Base-by-base conservation (phyloP, 2,113 vertebrate species). In the Brachypteracias leptosomus region DNA sequence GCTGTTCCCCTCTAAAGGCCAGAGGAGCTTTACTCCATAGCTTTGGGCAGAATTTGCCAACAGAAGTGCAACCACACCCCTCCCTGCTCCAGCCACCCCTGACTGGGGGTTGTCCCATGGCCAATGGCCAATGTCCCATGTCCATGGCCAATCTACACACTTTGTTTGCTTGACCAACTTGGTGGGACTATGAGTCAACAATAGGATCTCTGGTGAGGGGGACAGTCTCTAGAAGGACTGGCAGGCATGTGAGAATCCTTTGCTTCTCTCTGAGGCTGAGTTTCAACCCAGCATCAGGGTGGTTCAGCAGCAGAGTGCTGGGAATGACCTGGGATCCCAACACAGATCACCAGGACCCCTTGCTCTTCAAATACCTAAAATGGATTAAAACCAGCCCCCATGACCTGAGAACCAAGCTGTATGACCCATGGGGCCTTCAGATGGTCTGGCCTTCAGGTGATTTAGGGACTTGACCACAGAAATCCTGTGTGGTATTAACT, bases 211-310 rank as follows among this genome's bases (percentile, higher is more conserved):
- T 63, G 21, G 11, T 25, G 13, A 19, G 9, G 22, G 10, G 7
- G 16, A 20, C 12, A 3, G 1, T 28, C 51, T 63, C 24, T 18
- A 66, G 24, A 11, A 79, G 40, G 36, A 67, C 8, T 0, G 0
- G 9, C 6, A 76, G 40, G 11, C 2, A 5, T 8, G 13, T 8
- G 20, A 76, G 42, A 42, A 44, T 49, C 54, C 13, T 25, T 59
- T 36, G 21, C 18, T 20, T 10, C 21, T 26, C 33, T n/a, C 1
- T 5, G 35, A 42, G 55, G 15, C 12, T 16, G 40, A 33, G 16
- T 28, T 15, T 55, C 8, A 26, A 7, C 25, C 25, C 57, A 80
- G 10, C 35, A 19, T 18, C 20, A 33, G 52, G n/a, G 7, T 6
- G 20, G 24, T 7, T 62, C 18, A 18, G 38, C 11, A 47, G 13